Conservation (phyloP, 2,113 vertebrate species). For the Catharus minimus region DNA sequence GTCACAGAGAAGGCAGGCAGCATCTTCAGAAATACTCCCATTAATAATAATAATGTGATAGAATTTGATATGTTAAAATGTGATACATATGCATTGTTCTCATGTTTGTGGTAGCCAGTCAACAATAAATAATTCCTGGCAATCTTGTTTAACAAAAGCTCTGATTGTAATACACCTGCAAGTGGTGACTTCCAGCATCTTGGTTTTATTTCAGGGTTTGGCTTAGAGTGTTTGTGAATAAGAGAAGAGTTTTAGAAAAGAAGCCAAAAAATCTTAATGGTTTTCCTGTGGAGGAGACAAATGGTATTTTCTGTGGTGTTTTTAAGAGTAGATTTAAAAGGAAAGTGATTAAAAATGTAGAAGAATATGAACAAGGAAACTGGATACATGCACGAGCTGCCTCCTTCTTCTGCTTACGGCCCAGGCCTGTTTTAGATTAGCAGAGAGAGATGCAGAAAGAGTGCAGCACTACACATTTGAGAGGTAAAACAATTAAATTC, state of each 20-base stretch:
- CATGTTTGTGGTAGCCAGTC: neutral
- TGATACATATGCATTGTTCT: neutral
- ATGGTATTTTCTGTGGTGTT: neutral
- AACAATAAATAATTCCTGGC: conserved; percentile 25
- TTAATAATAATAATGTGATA: neutral
- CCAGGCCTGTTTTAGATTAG: conserved; percentile 12
- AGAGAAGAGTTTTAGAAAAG: neutral
- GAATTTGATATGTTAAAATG: conserved; percentile 17
- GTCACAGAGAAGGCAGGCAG: neutral
- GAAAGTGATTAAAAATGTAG: conserved; percentile 60
- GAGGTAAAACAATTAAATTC: conserved; percentile 12
- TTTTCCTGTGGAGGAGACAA: conserved; percentile 6
- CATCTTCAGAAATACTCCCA: neutral
- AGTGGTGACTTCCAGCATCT: neutral
- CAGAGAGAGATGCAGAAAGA: neutral
- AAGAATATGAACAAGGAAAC: conserved; percentile 44
- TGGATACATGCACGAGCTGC: conserved; percentile 7
- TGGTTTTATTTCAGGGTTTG: conserved; percentile 13
- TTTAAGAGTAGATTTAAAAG: conserved; percentile 43
- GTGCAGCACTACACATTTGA: neutral
- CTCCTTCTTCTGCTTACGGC: neutral
- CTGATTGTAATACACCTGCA: neutral
- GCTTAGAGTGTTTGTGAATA: neutral
- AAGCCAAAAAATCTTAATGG: neutral
- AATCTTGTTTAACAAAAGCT: neutral